Evolutionary conservation across 2,113 vertebrate genomes (phyloP).

Genomic region (Scytalopus superciliaris): DNA sequence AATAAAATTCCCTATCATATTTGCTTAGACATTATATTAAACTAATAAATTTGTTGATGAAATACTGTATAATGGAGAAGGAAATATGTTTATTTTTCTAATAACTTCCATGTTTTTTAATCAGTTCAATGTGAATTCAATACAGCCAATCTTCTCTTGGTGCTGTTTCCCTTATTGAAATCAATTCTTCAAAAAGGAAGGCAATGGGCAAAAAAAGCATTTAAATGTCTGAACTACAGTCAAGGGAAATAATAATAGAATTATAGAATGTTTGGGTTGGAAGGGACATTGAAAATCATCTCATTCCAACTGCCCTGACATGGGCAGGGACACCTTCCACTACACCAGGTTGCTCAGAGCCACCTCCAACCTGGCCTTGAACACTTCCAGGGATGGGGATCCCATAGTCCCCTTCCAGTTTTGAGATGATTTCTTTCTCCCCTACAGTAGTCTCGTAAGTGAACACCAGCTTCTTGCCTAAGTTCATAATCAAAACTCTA

Average conservation of each 20-base stretch:
- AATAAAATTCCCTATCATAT: slow-evolving; percentile 39
- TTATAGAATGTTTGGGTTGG: neutral
- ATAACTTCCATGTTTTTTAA: slow-evolving; percentile 57
- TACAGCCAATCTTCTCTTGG: slow-evolving; percentile 60
- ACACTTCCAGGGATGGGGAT: neutral
- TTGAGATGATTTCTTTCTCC: neutral
- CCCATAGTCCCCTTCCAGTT: neutral
- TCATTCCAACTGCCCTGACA: neutral
- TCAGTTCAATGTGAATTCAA: slow-evolving; percentile 65
- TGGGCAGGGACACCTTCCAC: neutral
- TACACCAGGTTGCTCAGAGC: neutral
- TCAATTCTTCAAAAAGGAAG: slow-evolving; percentile 65
- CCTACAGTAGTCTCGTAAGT: neutral
- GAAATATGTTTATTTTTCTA: slow-evolving; percentile 58
- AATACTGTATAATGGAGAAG: slow-evolving; percentile 31
- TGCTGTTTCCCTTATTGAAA: slow-evolving; percentile 51
- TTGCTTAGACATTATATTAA: slow-evolving; percentile 50
- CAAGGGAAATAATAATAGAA: neutral
- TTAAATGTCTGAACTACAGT: slow-evolving; percentile 36
- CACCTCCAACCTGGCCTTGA: neutral
- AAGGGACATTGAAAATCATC: neutral
- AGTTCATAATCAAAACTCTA: neutral
- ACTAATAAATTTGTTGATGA: slow-evolving; percentile 49
- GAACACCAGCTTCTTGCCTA: neutral
- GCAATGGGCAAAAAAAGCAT: neutral